Base-by-base conservation (phyloP, 2,113 vertebrate genomes). In the Leptodactylus fuscus region DNA sequence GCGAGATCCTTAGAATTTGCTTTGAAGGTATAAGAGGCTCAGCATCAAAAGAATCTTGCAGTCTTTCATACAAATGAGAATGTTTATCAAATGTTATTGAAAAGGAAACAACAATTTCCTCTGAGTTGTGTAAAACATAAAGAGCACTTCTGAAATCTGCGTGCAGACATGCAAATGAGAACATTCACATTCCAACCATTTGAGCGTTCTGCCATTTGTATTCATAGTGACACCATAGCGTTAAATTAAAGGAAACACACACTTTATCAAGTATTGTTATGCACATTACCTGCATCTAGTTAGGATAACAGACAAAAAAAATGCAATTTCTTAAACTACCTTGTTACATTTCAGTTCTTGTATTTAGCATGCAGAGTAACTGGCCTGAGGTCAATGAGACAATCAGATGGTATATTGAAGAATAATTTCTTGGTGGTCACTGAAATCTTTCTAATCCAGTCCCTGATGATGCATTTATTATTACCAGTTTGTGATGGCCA, bases 51-150 rank as follows among this genome's bases (percentile, higher is more conserved):
- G 24, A 18, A 22, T 32, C 44, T 46, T 48, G 27, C 53, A 3
- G 70, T 73, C 32, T 83, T 75, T 75, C 81, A 74, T 36, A 74
- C 49, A 83, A 74, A 83, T 58, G 20, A 44, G 48, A 32, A 36
- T 74, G 69, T 83, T 83, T 58, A 83, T 83, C 81, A 83, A 34
- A 41, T 82, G 48, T 29, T 74, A 74, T 74, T 83, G 81, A 53
- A 53, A 55, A 38, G 67, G 51, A 41, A 83, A 74, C 81, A 74
- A 55, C 62, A 46, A 73, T 73, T 73, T 83, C 48, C 34, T 83
- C 29, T 27, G 32, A 73, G 32, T 74, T 48, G 67, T 58, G 34
- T 44, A 58, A 73, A 82, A 75, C 55, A 71, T 58, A 83, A 73
- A 53, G 15, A 18, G 24, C 15, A 20, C 20, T 74, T 73, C 18